Base-by-base conservation (phyloP, 2,888 invertebrate genomes). In the Drosophila merina region DNA sequence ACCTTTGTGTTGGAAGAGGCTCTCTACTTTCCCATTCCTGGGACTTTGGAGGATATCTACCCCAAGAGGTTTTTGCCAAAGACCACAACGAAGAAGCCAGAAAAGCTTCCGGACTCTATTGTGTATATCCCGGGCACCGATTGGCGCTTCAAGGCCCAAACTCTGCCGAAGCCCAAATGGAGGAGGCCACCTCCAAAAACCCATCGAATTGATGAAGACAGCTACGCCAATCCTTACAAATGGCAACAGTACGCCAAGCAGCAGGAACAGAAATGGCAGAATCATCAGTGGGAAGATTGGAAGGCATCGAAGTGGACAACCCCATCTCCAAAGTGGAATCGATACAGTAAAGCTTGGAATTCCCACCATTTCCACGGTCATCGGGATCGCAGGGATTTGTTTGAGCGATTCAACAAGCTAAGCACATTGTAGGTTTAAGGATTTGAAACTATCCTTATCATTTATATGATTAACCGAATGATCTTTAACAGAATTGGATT, bases 331-430 rank as follows among this genome's bases (percentile, higher is more conserved):
- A 67, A 67, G 4, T 83, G 86, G 84, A 26, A 47, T 4, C 4
- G 38, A 2, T 25, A 40, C 20, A 48, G 36, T 12, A 12, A 3
- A 8, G 30, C 25, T 1, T 58, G 62, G 48, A 20, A 48, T 5
- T 42, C 51, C 6, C 75, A 64, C 8, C 69, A 89, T 36, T 89
- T 81, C 56, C 80, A 89, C 57, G 81, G 77, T 0, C 89, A 91
- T 51, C 84, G 90, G 0, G 90, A 90, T 71, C 88, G 91, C 0
- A 70, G 91, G 4, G 82, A 91, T 31, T 51, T 91, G 3, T 91
- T 89, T 54, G 76, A 88, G 31, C 77, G 79, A 1, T 85, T 91
- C 12, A 86, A 75, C 42, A 80, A 82, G 20, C 62, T 91, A 0
- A 88, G 88, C 47, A 69, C 74, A 12, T 58, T 85, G 91, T 91